Conservation (phyloP, 2,888 invertebrate species). For the Orthonevra nobilis region DNA sequence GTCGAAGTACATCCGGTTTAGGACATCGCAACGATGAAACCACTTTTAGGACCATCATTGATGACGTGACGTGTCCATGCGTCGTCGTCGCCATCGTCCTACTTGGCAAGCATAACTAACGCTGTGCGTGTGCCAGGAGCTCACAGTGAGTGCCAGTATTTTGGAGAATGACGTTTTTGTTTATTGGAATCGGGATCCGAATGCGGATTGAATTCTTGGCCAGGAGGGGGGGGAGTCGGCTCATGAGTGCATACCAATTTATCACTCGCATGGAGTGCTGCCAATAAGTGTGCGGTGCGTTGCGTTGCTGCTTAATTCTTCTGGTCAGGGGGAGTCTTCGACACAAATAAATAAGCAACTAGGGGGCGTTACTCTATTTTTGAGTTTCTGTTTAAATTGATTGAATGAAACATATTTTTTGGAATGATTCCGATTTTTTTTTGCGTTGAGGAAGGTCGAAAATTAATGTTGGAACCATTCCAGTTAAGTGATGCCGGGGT, state of each 20-base stretch:
- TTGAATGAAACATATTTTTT: conserved; percentile 39
- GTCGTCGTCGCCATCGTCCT: conserved; percentile 48
- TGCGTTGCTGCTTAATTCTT: conserved; percentile 43
- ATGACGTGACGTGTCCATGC: no score
- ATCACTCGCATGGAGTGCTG: conserved; percentile 67
- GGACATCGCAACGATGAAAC: conserved; percentile 25
- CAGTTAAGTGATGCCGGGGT: conserved; percentile 29
- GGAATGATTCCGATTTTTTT: conserved; percentile 29
- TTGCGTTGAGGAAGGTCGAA: conserved; percentile 66
- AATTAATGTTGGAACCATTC: conserved; percentile 60
- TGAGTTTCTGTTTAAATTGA: not conserved
- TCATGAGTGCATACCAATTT: conserved; percentile 58
- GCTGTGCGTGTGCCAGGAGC: conserved; percentile 56
- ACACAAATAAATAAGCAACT: conserved; percentile 32
- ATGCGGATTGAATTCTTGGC: no score
- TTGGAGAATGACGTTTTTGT: conserved; percentile 54
- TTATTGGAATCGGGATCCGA: no score
- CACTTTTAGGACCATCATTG: no score
- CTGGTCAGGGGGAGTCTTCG: conserved; percentile 34
- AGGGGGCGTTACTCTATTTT: conserved; percentile 52
- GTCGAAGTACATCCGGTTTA: conserved; percentile 42
- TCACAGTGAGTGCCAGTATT: conserved; percentile 41
- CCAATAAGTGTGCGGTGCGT: conserved; percentile 70
- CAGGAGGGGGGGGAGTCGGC: no score
- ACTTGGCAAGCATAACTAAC: conserved; percentile 67